Percentiles rank a stretch among this genome's conserved stretches.
Conservation (phyloP, 2,113 vertebrate genomes). For the Condylura cristata region DNA sequence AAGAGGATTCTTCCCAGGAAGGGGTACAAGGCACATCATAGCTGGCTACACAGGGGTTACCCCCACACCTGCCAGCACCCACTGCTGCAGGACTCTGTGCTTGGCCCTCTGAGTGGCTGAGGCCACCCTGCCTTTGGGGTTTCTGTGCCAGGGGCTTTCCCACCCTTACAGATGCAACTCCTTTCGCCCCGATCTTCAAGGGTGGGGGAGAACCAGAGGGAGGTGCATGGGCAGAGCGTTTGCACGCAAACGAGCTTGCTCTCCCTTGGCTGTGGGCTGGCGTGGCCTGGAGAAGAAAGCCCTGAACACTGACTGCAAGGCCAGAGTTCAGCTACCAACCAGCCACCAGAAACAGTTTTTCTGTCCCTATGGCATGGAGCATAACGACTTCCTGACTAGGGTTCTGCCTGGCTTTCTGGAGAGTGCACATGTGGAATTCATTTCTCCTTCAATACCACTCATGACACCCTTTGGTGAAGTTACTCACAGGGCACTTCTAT, state of each 20-base stretch:
- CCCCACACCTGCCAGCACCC: not conserved
- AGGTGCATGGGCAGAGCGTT: not conserved
- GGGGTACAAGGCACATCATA: accelerated
- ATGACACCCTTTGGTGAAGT: not conserved
- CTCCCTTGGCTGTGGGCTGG: not conserved
- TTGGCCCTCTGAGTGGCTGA: not conserved
- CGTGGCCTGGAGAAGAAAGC: too few relatives aligned
- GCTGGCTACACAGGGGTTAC: not conserved
- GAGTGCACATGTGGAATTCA: accelerated
- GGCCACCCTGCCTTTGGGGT: accelerated
- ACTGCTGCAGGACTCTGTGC: not conserved
- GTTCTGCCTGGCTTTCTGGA: not conserved
- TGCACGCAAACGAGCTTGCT: not conserved
- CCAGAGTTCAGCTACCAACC: not conserved
- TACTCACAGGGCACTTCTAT: not conserved
- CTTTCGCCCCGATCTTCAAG: not conserved
- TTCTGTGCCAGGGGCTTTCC: not conserved
- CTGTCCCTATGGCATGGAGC: accelerated
- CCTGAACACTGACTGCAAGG: accelerated
- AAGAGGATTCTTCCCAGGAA: not conserved
- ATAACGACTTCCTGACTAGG: not conserved
- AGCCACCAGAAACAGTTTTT: not conserved
- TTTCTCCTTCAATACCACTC: not conserved
- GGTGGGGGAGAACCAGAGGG: not conserved
- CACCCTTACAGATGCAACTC: not conserved